Evolutionary conservation across 2,888 invertebrate genomes (phyloP).

Genomic region (Rosalia funebris): DNA sequence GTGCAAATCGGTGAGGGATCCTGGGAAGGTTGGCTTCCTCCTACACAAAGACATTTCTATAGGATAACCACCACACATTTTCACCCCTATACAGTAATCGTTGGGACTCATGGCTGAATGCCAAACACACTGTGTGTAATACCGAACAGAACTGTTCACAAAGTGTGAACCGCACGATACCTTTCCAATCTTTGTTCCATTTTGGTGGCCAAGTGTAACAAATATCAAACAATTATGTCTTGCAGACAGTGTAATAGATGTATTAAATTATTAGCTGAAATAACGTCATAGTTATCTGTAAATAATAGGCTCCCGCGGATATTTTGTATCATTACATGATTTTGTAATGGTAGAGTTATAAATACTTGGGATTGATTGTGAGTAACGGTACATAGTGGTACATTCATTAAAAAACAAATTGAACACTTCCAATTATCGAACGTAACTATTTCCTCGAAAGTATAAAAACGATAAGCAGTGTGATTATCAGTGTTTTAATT

Average conservation of each 20-base stretch:
- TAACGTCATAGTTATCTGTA: constrained; percentile 16
- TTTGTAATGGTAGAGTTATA: neutral
- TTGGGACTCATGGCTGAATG: constrained; percentile 32
- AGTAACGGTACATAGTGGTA: neutral
- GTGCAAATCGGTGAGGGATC: constrained; percentile 60
- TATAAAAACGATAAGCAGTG: no score
- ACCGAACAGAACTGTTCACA: constrained; percentile 50
- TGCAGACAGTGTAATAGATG: constrained; percentile 13
- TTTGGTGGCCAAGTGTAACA: constrained; percentile 62
- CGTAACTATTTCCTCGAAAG: no score
- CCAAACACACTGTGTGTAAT: constrained; percentile 35
- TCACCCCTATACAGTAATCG: constrained; percentile 38
- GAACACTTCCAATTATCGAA: no score
- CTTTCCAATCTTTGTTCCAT: constrained; percentile 62
- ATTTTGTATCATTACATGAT: constrained; percentile 2
- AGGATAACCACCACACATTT: constrained; percentile 47
- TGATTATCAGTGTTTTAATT: no score
- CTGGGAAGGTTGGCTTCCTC: constrained; percentile 58
- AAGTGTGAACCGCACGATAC: constrained; percentile 53
- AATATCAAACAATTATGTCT: constrained; percentile 31
- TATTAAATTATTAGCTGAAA: constrained; percentile 20
- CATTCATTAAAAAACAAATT: no score
- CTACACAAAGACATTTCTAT: constrained; percentile 51
- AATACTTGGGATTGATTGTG: neutral
- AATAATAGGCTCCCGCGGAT: constrained; percentile 11